phyloP scores from a whole-genome alignment of 1,140 invertebrate genomes.

The Acromyrmex echinatior region DNA sequence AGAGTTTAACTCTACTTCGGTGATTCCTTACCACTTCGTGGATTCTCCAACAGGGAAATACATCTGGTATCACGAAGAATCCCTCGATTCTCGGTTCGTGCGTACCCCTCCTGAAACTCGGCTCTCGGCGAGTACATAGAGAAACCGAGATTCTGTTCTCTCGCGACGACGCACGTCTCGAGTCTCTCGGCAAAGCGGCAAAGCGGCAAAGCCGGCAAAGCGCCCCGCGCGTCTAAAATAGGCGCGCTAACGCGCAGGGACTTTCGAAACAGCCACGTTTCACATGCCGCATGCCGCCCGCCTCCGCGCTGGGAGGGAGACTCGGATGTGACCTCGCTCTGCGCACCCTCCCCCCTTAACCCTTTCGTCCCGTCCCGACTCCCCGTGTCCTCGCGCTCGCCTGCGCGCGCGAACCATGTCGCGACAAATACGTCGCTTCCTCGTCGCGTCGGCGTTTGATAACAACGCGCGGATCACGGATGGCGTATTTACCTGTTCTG shows the following conservation, averaged over 20 bases:
- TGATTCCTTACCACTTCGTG: not conserved
- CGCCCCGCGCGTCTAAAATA: slow-evolving; percentile 72
- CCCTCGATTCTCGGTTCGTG: not conserved
- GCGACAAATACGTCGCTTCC: slow-evolving; percentile 74
- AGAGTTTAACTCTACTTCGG: not conserved
- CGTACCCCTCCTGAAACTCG: not conserved
- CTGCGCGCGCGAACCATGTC: slow-evolving; percentile 34
- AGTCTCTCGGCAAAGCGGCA: slow-evolving; percentile 31
- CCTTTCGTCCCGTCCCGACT: slow-evolving; percentile 1
- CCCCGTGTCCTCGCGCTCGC: not conserved
- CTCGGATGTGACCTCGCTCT: slow-evolving; percentile 63
- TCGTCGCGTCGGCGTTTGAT: slow-evolving; percentile 60
- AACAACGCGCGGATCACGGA: slow-evolving; percentile 25
- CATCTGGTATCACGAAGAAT: not conserved
- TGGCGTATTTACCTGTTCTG: slow-evolving; percentile 47
- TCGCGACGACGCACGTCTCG: not conserved
- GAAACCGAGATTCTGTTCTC: not conserved
- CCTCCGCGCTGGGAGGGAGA: slow-evolving; percentile 68
- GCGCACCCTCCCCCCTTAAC: not conserved
- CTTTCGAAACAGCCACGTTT: slow-evolving; percentile 77
- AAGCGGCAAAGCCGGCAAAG: slow-evolving; percentile 34
- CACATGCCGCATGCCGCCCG: slow-evolving; percentile 63
- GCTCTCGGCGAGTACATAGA: not conserved
- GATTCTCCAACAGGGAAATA: not conserved
- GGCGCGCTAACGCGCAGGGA: slow-evolving; percentile 68